Conservation (phyloP, 2,888 invertebrate genomes). For the Scaptomyza caliginosa region DNA sequence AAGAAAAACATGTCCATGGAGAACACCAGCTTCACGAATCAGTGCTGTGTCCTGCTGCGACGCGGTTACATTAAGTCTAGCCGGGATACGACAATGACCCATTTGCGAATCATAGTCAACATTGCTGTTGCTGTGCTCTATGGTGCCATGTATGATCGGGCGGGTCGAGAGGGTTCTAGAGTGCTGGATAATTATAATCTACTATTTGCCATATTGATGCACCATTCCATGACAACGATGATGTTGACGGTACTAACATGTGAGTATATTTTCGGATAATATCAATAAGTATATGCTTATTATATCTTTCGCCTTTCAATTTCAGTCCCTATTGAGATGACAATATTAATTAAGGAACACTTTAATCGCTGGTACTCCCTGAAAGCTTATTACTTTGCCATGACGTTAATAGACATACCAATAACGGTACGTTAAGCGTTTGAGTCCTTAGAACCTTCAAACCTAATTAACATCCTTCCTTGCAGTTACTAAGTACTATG, state of each 20-base stretch:
- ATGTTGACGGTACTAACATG: slow-evolving; percentile 95
- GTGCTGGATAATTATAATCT: slow-evolving; percentile 94
- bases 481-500: slow-evolving; percentile 88
- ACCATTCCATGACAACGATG: slow-evolving; percentile 96
- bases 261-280: slow-evolving; percentile 84
- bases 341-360: slow-evolving; percentile 91
- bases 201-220: slow-evolving; percentile 95
- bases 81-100: slow-evolving; percentile 91
- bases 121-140: slow-evolving; percentile 90
- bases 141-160: slow-evolving; percentile 89
- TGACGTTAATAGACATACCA: slow-evolving; percentile 91
- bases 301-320: neutral
- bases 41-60: slow-evolving; percentile 88
- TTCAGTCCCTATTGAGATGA: slow-evolving; percentile 90
- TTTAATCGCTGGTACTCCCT: slow-evolving; percentile 95
- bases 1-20: slow-evolving; percentile 85
- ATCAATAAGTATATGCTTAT: neutral
- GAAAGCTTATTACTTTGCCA: slow-evolving; percentile 91
- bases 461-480: neutral
- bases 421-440: slow-evolving; percentile 87
- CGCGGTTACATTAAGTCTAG: slow-evolving; percentile 90
- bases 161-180: slow-evolving; percentile 90
- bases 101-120: slow-evolving; percentile 89
- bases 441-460: neutral
- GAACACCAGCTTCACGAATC: slow-evolving; percentile 89